Evolutionary conservation across 2,888 invertebrate genomes (phyloP), one percentile per base, ranked within the genome.

Genomic region (Nemoura dubitans): DNA sequence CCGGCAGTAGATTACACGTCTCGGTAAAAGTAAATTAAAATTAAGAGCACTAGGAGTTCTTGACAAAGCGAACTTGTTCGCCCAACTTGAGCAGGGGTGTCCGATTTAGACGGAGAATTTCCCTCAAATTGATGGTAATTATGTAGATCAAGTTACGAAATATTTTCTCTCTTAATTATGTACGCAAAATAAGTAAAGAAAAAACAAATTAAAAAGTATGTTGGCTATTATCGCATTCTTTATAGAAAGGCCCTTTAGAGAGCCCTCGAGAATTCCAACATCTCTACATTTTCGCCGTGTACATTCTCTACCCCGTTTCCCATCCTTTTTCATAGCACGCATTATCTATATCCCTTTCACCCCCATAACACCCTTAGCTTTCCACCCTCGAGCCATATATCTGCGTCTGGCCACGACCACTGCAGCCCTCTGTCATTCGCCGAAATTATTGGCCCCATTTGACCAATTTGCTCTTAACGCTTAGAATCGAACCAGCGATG

Each of bases 401-500:
- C 87, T 83, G 78, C 85, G 87, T 87, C 86, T 16, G 14, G 81
- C 59, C 83, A 14, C 28, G 83, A 28, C 84, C 84, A 76, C 87
- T 83, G 77, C 85, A 81, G 85, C 85, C 76, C 28, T 59, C 59
- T 90, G 91, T 91, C 90, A 90, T 90, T 90, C 89, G 89, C 89
- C 76, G 88, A 87, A 91, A 91, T 91, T 90, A 91, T 91, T 90
- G 90, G 90, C 89, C 90, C 91, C 91, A 91, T 91, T 91, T 91
- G 91, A 90, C 90, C 91, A 90, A 91, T 91, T 91, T 90, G 90
- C 90, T 90, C 90, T 89, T 90, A 90, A 90, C 90, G 89, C 89
- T 76, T 16, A 89, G 89, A 90, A 90, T 90, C 90, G 90, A 90
- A 90, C 89, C 90, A 90, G 90, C 90, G 91, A 90, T 90, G 90